These are phyloP conservation scores for Melanotaenia parkinsoni DNA, from an alignment of 2,797 vertebrate genomes.

Conservation along the genomic window DNA sequence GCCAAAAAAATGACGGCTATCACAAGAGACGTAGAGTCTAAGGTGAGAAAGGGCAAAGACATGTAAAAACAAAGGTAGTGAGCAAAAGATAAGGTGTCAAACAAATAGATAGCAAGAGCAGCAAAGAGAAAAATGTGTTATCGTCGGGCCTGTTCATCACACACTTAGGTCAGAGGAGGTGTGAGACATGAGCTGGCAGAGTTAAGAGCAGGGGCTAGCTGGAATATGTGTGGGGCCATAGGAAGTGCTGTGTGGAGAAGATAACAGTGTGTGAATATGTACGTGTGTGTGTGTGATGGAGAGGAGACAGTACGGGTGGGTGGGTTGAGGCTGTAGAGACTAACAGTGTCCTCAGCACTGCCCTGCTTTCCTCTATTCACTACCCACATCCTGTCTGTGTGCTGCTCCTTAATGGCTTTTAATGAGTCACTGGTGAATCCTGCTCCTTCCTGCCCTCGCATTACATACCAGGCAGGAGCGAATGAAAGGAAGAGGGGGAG, in stretches of 20 bases:
- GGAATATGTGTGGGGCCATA: conserved; percentile 83
- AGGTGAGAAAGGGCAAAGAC: conserved; percentile 75
- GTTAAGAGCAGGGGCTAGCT: conserved; percentile 64
- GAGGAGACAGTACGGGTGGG: conserved; percentile 27
- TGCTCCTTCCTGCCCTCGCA: conserved; percentile 80
- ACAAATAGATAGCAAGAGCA: conserved; percentile 63
- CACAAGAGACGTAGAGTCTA: conserved; percentile 62
- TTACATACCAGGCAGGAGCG: conserved; percentile 64
- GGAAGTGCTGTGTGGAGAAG: conserved; percentile 85
- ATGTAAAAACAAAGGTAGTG: conserved; percentile 72
- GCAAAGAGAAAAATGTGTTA: conserved; percentile 63
- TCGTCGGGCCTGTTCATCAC: conserved; percentile 58
- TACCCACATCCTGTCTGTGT: conserved; percentile 82
- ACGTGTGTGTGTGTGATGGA: conserved; percentile 50
- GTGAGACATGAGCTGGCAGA: conserved; percentile 71
- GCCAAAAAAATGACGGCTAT: conserved; percentile 70
- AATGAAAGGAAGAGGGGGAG: conserved; percentile 46
- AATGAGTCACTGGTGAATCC: conserved; percentile 81
- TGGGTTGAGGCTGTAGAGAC: conserved; percentile 50
- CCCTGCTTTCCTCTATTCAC: conserved; percentile 87
- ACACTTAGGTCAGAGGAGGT: conserved; percentile 70
- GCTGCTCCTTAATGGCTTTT: conserved; percentile 82
- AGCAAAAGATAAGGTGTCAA: conserved; percentile 69
- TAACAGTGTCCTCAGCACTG: conserved; percentile 77
- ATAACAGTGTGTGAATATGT: conserved; percentile 77